Base-by-base conservation (phyloP, 1,140 invertebrate genomes). In the Zophobas atratus region DNA sequence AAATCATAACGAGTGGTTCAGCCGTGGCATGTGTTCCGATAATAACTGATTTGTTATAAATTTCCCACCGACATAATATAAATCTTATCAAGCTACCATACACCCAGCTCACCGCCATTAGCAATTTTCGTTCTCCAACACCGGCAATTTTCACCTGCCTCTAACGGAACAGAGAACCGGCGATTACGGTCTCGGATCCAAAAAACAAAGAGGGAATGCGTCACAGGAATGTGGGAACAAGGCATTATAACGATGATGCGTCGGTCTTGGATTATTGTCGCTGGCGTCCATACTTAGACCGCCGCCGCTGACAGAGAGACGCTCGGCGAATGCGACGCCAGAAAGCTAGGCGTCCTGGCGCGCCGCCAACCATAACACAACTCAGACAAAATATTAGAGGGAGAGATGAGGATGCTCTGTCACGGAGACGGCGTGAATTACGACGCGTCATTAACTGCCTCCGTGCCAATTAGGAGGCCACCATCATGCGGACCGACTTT, bases 331-430 rank as follows among this genome's bases (percentile, higher is more conserved):
- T 73, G 56, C 76, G 76, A 77, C 76, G 79, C 57, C 71, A 71
- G 53, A 60, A 67, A 67, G 70, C 70, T 51, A 75, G 79, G 77
- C 79, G 77, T 80, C 75, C 55, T 80, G 79, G 77, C 70, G 53
- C 49, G 8, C 32, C 38, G 60, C 79, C 79, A 80, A 80, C 77
- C 53, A 80, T 78, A 80, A 80, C 79, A 80, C 77, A 48, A 73
- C 67, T 76, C 79, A 80, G 79, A 80, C 79, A 79, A 80, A 80
- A 80, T 80, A 80, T 80, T 78, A 74, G 77, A 72, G 48, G 60
- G 39, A 56, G 72, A 57, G 77, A 56, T 49, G 67, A 73, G 67
- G 46, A 72, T 78, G 56, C 70, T 48, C 77, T 78, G 77, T 78
- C 77, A 74, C 77, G 73, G 38, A 76, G 67, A 51, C 57, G 57